Evolutionary conservation across 1,140 invertebrate species (phyloP), one percentile per base, ranked within the genome.

Genomic region (Ceratina australensis): DNA sequence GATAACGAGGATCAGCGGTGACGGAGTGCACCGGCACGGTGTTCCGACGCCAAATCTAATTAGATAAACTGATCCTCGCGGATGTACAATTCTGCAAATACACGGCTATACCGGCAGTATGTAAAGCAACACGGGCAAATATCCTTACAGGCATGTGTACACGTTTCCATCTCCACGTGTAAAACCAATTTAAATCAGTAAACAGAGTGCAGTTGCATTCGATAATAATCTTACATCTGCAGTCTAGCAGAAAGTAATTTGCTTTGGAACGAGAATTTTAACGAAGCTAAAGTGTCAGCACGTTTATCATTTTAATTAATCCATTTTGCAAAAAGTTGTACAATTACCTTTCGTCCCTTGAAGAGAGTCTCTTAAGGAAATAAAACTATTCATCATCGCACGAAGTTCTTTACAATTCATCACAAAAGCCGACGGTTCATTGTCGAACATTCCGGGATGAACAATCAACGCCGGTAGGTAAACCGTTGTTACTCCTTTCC

Each of bases 1-100:
- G 64, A 83, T 84, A 82, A 84, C 78, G 82, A 83, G 78, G 81
- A 84, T 82, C 82, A 72, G 76, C 72, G 81, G 80, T 81, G 81
- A 81, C 81, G 79, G 74, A 83, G 80, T 80, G 79, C 18, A 71
- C 28, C 69, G 65, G 56, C 59, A 65, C 33, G 33, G 33, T 42
- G 33, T 42, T 10, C 57, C 33, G 60, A 18, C 26, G 69, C 75
- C 82, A 78, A 77, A 83, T 75, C 74, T 83, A 83, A 83, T 83
- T 83, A 83, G 81, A 81, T 81, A 78, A 83, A 83, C 79, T 69
- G 79, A 81, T 83, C 81, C 81, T 83, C 78, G 81, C 57, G 75
- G 63, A 72, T 69, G 64, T 81, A 57, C 73, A 71, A 83, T 83
- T 78, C 69, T 28, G 57, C 69, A 20, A 28, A 42, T 61, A 60